Base-by-base conservation (phyloP, 2,797 vertebrate species). In the Mastacembelus armatus region DNA sequence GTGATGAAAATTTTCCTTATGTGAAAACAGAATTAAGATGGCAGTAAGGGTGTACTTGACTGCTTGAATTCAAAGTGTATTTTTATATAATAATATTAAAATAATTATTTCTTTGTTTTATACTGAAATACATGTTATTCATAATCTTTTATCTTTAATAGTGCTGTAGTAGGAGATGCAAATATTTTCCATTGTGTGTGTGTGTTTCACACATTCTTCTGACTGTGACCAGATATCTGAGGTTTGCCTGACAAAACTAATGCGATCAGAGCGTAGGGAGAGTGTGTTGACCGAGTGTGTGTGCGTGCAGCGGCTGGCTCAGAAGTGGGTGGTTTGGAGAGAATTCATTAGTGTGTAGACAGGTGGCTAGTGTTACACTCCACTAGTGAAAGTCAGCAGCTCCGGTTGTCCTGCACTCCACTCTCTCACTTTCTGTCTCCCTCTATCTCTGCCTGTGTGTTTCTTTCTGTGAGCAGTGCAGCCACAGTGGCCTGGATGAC, bases 311-410 rank as follows among this genome's bases (percentile, higher is more conserved):
- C 24, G 33, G 65, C 60, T 66, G 64, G 71, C 80, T 66, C 73
- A 81, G 81, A 81, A 84, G 86, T 85, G 84, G 92, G 86, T 79
- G 87, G 89, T 92, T 92, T 88, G 74, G 77, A 76, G 87, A 83
- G 92, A 94, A 93, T 93, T 94, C 92, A 94, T 93, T 94, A 93
- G 89, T 5, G 68, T 84, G 87, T 88, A 89, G 92, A 90, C 91
- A 92, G 92, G 92, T 92, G 91, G 76, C 91, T 94, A 90, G 80
- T 85, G 69, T 94, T 93, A 92, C 92, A 88, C 86, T 85, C 68
- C 76, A 80, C 77, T 29, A 85, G 89, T 85, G 87, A 92, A 91
- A 91, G 89, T 91, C 90, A 79, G 80, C 86, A 86, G 89, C 80
- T 65, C 2, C 33, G 65, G 81, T 78, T 80, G 81, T 84, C 73